A percentile compares a stretch with the other conserved stretches of the same genome.
Evolutionary conservation across 2,888 invertebrate genomes (phyloP).

Genomic region (Cabera pusaria): DNA sequence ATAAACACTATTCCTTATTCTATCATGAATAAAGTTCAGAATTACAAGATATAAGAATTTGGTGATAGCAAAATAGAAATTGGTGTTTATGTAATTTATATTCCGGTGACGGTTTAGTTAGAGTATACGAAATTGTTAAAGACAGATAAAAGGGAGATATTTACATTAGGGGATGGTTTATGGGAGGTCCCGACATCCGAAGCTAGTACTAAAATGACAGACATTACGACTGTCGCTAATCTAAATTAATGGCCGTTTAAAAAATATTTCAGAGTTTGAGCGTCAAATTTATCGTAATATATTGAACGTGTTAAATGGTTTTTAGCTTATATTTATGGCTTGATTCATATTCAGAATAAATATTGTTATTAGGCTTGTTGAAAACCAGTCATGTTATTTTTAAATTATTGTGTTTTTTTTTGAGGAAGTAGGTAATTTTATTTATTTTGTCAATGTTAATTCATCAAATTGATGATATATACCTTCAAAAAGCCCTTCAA

Average conservation of each 20-base stretch:
- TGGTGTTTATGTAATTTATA: slow-evolving; percentile 71
- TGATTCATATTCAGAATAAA: too few species aligned
- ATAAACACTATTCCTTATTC: slow-evolving; percentile 30
- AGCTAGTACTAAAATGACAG: slow-evolving; percentile 62
- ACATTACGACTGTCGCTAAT: slow-evolving; percentile 65
- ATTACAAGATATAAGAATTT: slow-evolving; percentile 25
- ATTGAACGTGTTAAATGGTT: slow-evolving; percentile 25
- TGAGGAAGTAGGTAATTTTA: too few species aligned
- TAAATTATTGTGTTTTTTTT: too few species aligned
- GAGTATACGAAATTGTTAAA: slow-evolving; percentile 82
- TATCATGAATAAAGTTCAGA: slow-evolving; percentile 32
- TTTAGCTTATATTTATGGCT: too few species aligned
- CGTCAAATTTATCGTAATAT: slow-evolving; percentile 34
- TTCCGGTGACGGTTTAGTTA: slow-evolving; percentile 76
- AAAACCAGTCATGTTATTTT: too few species aligned
- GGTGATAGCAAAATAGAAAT: slow-evolving; percentile 32
- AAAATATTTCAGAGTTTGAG: slow-evolving; percentile 39
- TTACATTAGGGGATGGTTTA: slow-evolving; percentile 76
- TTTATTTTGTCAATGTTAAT: too few species aligned
- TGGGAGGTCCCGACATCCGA: slow-evolving; percentile 62
- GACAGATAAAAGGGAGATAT: slow-evolving; percentile 80
- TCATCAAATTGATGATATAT: too few species aligned
- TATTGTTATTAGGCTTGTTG: too few species aligned
- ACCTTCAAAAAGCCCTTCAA: too few species aligned
- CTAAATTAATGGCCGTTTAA: slow-evolving; percentile 61